Conservation (phyloP, 2,797 vertebrate species). For the Tauraco hartlaubi region DNA sequence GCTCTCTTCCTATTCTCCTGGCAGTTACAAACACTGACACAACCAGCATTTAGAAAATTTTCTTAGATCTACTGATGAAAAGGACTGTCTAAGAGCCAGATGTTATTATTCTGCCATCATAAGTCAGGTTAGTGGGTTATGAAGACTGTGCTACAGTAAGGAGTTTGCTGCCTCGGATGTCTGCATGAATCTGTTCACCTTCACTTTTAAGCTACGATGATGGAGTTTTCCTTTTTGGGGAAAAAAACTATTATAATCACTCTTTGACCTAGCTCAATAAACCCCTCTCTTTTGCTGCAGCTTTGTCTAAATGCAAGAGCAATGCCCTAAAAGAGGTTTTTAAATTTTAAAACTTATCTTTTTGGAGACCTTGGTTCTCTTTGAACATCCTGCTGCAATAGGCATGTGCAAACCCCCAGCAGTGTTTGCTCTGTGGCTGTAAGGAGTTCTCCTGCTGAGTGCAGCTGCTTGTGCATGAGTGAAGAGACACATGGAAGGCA, state of each 20-base stretch:
- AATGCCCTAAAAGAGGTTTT: neutral
- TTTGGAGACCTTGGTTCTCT: neutral
- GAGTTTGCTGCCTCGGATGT: neutral
- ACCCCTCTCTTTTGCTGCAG: neutral
- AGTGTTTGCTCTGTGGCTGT: neutral
- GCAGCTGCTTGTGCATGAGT: neutral
- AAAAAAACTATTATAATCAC: neutral
- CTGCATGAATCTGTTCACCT: neutral
- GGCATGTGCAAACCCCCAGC: neutral
- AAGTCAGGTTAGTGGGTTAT: conserved; percentile 47
- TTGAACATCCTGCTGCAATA: neutral
- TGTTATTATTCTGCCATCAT: neutral
- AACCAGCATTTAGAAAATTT: neutral
- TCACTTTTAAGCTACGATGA: neutral
- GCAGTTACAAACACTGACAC: neutral
- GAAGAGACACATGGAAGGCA: neutral
- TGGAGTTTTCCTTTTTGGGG: neutral
- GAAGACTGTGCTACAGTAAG: neutral
- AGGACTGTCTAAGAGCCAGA: neutral
- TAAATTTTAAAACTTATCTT: neutral
- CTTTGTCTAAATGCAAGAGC: neutral
- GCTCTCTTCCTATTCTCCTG: neutral
- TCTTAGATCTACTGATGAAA: conserved; percentile 36
- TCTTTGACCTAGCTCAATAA: neutral
- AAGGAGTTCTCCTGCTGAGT: neutral